Evolutionary conservation across 2,888 invertebrate species (phyloP).

Genomic region (Eumacrocentrus americanus): DNA sequence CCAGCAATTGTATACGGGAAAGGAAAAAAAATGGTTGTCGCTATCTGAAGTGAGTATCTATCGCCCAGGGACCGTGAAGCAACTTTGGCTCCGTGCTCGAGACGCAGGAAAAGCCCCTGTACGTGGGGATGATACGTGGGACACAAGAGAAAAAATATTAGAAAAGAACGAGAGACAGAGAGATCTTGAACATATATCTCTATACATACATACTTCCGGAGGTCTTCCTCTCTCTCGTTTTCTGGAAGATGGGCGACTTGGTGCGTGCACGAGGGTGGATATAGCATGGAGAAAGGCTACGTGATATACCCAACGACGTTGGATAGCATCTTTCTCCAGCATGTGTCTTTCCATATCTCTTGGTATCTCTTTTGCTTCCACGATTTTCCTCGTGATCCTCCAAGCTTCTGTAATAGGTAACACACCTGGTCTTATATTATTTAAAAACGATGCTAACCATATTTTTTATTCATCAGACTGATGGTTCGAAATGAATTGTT

Average conservation of each 20-base stretch:
- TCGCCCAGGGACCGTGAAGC: constrained; percentile 19
- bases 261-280: constrained; percentile 21
- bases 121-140: constrained; percentile 30
- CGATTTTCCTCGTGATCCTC: too few species aligned
- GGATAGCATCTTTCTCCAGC: constrained; percentile 30
- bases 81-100: constrained; percentile 1
- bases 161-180: constrained; percentile 8
- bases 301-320: constrained; percentile 35
- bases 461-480: neutral
- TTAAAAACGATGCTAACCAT: too few species aligned
- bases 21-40: constrained; percentile 43
- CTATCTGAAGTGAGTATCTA: constrained; percentile 45
- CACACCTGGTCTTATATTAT: too few species aligned
- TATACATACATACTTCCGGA: constrained; percentile 33
- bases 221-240: constrained; percentile 17
- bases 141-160: constrained; percentile 22
- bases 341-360: constrained; percentile 17
- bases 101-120: constrained; percentile 16
- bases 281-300: constrained; percentile 20
- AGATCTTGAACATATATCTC: too few species aligned
- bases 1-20: constrained; percentile 45
- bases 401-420: too few species aligned
- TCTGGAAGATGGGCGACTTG: constrained; percentile 19
- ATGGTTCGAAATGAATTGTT: neutral
- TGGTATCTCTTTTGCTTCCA: too few species aligned